phyloP scores from a whole-genome alignment of 2,797 vertebrate genomes.

The Pseudochirops cupreus region DNA sequence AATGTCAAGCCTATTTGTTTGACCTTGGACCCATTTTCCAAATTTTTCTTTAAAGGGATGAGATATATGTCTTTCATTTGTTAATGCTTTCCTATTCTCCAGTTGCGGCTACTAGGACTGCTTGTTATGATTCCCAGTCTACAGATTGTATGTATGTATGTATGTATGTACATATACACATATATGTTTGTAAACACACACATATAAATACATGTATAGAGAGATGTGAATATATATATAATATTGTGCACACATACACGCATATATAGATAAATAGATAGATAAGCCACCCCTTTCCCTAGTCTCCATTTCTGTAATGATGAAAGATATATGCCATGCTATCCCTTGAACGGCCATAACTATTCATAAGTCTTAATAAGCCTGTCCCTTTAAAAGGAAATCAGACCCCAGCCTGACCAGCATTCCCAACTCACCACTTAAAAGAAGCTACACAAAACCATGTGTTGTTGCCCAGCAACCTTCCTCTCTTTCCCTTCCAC shows the following conservation, averaged over 20 bases:
- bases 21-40: not conserved
- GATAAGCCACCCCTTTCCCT: no score
- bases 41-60: not conserved
- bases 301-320: no score
- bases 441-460: not conserved
- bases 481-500: not conserved
- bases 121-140: not conserved
- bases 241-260: no score
- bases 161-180: no score
- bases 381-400: not conserved
- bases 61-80: not conserved
- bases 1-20: not conserved
- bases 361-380: not conserved
- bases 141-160: no score
- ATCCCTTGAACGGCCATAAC: not conserved
- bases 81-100: not conserved
- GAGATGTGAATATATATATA: no score
- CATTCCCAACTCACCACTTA: not conserved
- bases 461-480: conserved; percentile 1
- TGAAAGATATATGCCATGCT: not conserved
- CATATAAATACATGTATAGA: no score
- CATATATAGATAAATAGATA: not conserved
- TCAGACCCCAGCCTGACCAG: not conserved
- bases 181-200: no score
- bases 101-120: not conserved